phyloP scores from a whole-genome alignment of 2,888 invertebrate genomes.

The Onthophagus sagittarius region DNA sequence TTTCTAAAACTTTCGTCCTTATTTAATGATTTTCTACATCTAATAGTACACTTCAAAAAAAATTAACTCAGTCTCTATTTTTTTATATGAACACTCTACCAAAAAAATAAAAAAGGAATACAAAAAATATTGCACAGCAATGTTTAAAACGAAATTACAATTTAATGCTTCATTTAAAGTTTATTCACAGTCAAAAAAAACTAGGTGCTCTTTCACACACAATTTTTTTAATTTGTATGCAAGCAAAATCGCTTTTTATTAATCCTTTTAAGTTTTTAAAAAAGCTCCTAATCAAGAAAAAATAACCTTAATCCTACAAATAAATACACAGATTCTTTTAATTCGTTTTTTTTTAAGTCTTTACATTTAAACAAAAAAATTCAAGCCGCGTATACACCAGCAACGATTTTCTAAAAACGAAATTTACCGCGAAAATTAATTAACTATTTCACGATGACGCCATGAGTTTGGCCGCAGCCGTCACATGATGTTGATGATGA shows the following conservation, averaged over 20 bases:
- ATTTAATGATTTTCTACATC: too few relatives aligned
- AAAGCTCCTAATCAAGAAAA: neutral
- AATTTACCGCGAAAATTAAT: neutral
- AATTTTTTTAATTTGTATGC: too few relatives aligned
- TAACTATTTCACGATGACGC: slow-evolving; percentile 65
- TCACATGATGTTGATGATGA: slow-evolving; percentile 82
- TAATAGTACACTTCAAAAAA: neutral
- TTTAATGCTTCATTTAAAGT: neutral
- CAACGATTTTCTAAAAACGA: neutral
- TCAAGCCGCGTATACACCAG: neutral
- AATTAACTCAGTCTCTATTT: neutral
- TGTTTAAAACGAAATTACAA: neutral
- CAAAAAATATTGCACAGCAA: neutral
- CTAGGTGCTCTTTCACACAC: neutral
- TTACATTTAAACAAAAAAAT: neutral
- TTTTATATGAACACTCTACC: neutral
- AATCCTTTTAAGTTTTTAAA: neutral
- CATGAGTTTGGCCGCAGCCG: slow-evolving; percentile 79
- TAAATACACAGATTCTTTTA: neutral
- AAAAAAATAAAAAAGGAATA: neutral
- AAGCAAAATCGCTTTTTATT: neutral
- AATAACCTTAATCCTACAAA: neutral
- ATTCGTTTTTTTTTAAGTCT: neutral
- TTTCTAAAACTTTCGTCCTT: too few relatives aligned
- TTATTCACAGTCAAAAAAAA: neutral